phyloP scores from a whole-genome alignment of 2,888 invertebrate genomes.

The Synergus gifuensis region DNA sequence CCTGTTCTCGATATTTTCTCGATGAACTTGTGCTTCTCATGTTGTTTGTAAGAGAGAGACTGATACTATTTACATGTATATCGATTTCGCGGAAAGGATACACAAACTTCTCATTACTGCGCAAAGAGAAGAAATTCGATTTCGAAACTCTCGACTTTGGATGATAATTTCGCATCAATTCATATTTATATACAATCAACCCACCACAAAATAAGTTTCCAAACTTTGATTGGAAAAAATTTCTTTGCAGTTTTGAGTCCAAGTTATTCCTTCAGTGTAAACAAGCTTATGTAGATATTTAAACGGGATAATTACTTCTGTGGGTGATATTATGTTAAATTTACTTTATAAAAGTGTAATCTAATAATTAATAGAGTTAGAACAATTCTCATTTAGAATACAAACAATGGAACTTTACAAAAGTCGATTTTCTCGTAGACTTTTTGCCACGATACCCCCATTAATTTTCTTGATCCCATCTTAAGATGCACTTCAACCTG shows the following conservation, averaged over 20 bases:
- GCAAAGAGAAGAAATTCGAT: conserved; percentile 15
- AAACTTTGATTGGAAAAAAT: conserved; percentile 30
- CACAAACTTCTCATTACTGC: neutral
- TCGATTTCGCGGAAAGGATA: conserved; percentile 15
- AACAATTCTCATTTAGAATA: conserved; percentile 14
- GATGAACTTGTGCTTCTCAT: neutral
- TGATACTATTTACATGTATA: conserved; percentile 30
- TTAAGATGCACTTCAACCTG: conserved; percentile 4
- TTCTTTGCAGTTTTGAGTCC: neutral
- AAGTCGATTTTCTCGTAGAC: conserved; percentile 2
- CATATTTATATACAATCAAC: conserved; percentile 18
- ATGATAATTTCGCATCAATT: conserved; percentile 17
- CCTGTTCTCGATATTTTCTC: neutral
- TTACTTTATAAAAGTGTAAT: neutral
- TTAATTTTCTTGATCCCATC: conserved; percentile 33
- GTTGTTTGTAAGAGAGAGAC: neutral
- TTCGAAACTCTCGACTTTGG: neutral
- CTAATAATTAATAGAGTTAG: neutral
- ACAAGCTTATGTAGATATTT: too few relatives aligned
- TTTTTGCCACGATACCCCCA: conserved; percentile 6
- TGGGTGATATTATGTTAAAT: too few relatives aligned
- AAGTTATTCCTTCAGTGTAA: neutral
- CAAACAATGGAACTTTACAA: neutral
- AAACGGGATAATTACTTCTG: too few relatives aligned
- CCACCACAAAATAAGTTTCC: neutral